Evolutionary conservation across 2,113 vertebrate genomes (phyloP).

Genomic region (Pangasianodon gigas): DNA sequence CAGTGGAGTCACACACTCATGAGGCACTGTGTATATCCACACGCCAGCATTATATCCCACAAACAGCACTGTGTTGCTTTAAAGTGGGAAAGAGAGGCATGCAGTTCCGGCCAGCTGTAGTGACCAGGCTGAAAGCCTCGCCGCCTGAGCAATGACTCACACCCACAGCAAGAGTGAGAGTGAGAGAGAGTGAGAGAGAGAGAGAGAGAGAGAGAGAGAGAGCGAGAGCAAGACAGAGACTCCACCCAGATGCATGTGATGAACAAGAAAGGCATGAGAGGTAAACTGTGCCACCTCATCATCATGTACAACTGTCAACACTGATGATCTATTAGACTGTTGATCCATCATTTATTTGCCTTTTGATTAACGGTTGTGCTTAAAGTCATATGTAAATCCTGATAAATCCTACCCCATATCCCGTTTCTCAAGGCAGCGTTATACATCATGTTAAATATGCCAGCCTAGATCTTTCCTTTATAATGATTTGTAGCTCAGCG

Average conservation of each 20-base stretch:
- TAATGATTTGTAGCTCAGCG: neutral
- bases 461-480: neutral
- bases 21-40: slow-evolving; percentile 9
- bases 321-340: neutral
- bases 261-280: neutral
- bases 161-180: neutral
- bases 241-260: slow-evolving; percentile 27
- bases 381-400: neutral
- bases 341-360: neutral
- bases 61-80: neutral
- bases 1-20: slow-evolving; percentile 5
- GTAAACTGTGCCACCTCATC: neutral
- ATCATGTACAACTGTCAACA: neutral
- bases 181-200: slow-evolving; percentile 14
- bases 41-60: neutral
- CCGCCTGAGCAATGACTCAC: slow-evolving; percentile 35
- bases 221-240: neutral
- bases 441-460: neutral
- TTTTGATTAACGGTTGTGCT: slow-evolving; percentile 13
- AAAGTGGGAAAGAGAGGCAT: slow-evolving; percentile 11
- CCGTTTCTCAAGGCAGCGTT: neutral
- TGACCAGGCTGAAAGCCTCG: slow-evolving; percentile 3
- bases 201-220: slow-evolving; percentile 5
- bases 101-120: slow-evolving; percentile 23
- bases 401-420: neutral